phyloP scores from a whole-genome alignment of 2,113 vertebrate species.

The Microtus ochrogaster region DNA sequence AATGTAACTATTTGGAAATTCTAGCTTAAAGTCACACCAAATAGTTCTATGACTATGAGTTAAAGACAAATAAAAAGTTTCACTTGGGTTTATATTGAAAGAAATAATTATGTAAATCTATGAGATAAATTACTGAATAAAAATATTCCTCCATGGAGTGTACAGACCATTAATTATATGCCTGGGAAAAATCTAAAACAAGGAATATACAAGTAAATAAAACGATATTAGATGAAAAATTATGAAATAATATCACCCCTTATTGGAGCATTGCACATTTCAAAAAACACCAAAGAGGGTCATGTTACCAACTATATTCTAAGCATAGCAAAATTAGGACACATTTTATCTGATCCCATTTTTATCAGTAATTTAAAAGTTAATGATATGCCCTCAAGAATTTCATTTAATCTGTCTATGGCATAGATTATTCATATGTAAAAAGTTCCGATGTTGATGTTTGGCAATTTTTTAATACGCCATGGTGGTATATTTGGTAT shows the following conservation, averaged over 20 bases:
- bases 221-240: not conserved
- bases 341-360: not conserved
- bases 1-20: conserved; percentile 74
- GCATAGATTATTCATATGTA: not conserved
- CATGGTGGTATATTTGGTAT: not conserved
- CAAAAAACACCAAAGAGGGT: not conserved
- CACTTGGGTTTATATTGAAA: not conserved
- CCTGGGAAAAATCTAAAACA: not conserved
- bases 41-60: conserved; percentile 68
- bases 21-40: conserved; percentile 80
- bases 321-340: not conserved
- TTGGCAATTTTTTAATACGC: not conserved
- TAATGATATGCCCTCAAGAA: not conserved
- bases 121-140: not conserved
- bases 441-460: not conserved
- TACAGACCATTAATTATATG: not conserved
- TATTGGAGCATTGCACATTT: not conserved
- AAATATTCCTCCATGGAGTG: not conserved
- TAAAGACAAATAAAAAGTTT: not conserved
- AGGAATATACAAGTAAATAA: not conserved
- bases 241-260: not conserved
- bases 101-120: not conserved
- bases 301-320: not conserved
- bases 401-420: not conserved
- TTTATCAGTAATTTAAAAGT: not conserved